Conservation (phyloP, 2,113 vertebrate species). For the Malurus cyaneus region DNA sequence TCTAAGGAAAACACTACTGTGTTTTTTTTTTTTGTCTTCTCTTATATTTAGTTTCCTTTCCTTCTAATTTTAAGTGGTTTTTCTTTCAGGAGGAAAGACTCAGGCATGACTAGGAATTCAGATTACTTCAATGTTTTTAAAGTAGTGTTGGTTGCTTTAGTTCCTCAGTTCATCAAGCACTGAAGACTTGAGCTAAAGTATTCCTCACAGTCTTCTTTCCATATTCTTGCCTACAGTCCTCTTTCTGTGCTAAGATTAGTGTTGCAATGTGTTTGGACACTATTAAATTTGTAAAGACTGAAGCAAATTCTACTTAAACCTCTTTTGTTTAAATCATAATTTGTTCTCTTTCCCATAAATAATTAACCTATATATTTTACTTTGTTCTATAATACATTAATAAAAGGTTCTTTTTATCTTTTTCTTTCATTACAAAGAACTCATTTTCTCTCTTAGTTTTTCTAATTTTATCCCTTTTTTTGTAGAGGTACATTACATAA, state of each 20-base stretch:
- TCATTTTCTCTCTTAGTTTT: background rate
- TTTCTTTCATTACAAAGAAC: background rate
- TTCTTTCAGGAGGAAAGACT: background rate
- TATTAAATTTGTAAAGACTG: background rate
- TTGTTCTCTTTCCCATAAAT: background rate
- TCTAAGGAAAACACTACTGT: background rate
- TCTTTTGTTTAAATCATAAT: conserved; percentile 1
- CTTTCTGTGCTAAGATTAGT: background rate
- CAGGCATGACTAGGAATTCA: background rate
- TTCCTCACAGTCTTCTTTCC: background rate
- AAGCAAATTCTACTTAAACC: background rate
- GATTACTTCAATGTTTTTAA: background rate
- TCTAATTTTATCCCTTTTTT: conserved; percentile 12
- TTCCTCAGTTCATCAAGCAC: background rate
- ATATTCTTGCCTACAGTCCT: background rate
- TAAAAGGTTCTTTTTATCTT: background rate
- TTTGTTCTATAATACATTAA: background rate
- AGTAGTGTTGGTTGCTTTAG: background rate
- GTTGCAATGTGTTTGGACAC: background rate
- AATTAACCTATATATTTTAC: conserved; percentile 29
- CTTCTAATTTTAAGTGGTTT: background rate
- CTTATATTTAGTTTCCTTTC: background rate
- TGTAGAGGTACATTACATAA: background rate
- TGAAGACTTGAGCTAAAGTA: background rate
- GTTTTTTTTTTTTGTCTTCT: background rate